phyloP scores from a whole-genome alignment of 1,140 invertebrate genomes.

The Heliconius melpomene region DNA sequence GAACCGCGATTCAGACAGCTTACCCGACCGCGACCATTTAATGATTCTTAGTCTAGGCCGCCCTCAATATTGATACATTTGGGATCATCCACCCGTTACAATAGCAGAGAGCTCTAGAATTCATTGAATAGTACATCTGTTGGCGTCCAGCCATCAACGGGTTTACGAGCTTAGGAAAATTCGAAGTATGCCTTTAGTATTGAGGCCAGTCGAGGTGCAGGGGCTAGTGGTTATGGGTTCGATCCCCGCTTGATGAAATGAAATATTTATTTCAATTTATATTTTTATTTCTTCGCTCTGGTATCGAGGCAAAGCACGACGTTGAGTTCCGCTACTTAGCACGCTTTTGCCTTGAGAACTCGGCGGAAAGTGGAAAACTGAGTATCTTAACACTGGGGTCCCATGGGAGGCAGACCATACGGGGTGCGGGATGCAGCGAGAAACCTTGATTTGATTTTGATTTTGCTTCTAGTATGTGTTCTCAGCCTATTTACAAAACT shows the following conservation, averaged over 20 bases:
- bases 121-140: constrained; percentile 40
- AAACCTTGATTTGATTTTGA: no score
- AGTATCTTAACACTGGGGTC: no score
- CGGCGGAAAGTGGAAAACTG: no score
- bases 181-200: constrained; percentile 39
- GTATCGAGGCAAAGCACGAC: no score
- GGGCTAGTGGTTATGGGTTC: no score
- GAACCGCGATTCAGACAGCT: background rate
- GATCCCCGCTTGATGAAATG: background rate
- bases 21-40: constrained; percentile 13
- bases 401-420: no score
- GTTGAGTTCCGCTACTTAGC: no score
- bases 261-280: no score
- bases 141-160: constrained; percentile 52
- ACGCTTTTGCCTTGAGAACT: no score
- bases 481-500: constrained; percentile 35
- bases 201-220: no score
- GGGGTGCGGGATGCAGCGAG: no score
- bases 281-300: no score
- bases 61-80: constrained; percentile 37
- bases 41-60: constrained; percentile 15
- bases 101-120: constrained; percentile 18
- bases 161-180: constrained; percentile 52
- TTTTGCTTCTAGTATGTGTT: constrained; percentile 19
- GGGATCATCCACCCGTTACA: constrained; percentile 38